Base-by-base conservation (phyloP, 2,797 vertebrate species). In the Threskiornis aethiopicus region DNA sequence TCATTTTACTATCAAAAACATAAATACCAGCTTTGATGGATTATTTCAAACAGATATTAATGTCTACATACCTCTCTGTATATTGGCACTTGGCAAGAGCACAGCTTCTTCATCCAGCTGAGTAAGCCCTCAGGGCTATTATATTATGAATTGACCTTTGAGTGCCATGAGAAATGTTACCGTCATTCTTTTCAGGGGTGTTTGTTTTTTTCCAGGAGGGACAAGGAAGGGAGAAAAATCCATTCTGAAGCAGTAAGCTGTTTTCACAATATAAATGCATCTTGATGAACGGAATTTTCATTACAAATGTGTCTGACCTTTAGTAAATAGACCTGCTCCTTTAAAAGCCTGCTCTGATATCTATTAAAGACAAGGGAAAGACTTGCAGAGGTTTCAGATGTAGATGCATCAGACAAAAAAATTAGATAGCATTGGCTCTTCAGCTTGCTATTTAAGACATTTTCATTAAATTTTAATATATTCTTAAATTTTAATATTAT, bases 211-310 rank as follows among this genome's bases (percentile, higher is more conserved):
- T 81, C 44, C 17, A 64, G 42, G 28, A 55, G 33, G 61, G 72
- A 86, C 39, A 62, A 83, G 2, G 13, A 39, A 93, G n/a, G 21
- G 16, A 57, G 41, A 76, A 91, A 94, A 90, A 90, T 24, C 62
- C 59, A 55, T 84, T 73, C 64, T 17, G 47, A 75, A 87, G 67
- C 86, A 90, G 78, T 66, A 67, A 82, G 90, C 57, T 84, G 65
- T 92, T 96, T 92, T 89, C 88, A 82, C 69, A 73, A 55, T 47
- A 71, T 42, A 78, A 93, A 89, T 89, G 86, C 80, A 90, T 77
- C 86, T 66, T 82, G 90, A 90, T 83, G 84, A 96, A 95, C 71
- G 86, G 77, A 96, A 90, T 97, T 94, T 95, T 91, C 93, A 90
- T 96, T 92, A 90, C 73, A 94, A 84, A 95, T 90, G 75, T 52